Percentiles rank a stretch among this genome's conserved stretches.
These are phyloP conservation scores for Ambastaia sidthimunki DNA, from an alignment of 2,797 vertebrate species.

Conservation along the genomic window DNA sequence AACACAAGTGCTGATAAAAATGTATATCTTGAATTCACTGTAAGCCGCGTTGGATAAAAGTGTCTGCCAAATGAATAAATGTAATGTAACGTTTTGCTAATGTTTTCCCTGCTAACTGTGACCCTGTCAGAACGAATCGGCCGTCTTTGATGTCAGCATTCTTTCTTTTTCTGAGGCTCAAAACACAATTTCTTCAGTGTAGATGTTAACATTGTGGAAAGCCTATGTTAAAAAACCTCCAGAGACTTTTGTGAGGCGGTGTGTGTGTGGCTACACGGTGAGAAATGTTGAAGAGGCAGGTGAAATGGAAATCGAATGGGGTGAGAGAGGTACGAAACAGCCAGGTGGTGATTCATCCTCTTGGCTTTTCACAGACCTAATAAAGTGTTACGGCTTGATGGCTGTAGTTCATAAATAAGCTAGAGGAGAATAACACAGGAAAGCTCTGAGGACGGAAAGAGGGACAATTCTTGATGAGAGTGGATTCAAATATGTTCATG, in stretches of 20 bases:
- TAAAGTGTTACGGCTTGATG: conserved; percentile 78
- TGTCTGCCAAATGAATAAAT: no score
- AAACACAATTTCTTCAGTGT: no score
- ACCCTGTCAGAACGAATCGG: no score
- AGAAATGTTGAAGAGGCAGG: conserved; percentile 17
- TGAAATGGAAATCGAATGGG: conserved; percentile 32
- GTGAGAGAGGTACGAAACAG: conserved; percentile 55
- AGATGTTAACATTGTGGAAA: no score
- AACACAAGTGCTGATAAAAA: no score
- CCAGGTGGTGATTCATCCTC: conserved; percentile 75
- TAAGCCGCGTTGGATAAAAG: no score
- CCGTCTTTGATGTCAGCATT: no score
- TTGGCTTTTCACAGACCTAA: conserved; percentile 77
- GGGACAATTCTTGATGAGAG: conserved; percentile 54
- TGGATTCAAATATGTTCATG: conserved; percentile 69
- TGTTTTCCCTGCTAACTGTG: no score
- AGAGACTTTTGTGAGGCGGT: background rate
- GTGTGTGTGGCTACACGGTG: conserved; percentile 14
- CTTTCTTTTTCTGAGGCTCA: no score
- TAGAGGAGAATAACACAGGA: conserved; percentile 60
- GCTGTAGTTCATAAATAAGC: conserved; percentile 81
- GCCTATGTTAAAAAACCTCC: no score
- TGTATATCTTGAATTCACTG: no score
- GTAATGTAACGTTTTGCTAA: no score
- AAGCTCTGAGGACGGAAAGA: conserved; percentile 33